Evolutionary conservation across 2,888 invertebrate species (phyloP).

Genomic region (Eupithecia insigniata): DNA sequence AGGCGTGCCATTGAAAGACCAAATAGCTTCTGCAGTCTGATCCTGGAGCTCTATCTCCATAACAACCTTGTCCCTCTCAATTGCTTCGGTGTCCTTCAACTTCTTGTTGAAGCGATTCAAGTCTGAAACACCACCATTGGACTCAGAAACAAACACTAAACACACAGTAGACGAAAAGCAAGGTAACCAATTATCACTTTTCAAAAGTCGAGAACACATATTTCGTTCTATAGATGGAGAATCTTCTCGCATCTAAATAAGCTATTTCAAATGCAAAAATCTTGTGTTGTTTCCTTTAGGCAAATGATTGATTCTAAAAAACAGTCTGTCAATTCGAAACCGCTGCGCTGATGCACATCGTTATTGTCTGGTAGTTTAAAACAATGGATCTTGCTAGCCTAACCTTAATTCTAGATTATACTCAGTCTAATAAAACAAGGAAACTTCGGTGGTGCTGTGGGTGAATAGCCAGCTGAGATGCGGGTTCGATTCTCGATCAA

Average conservation of each 20-base stretch:
- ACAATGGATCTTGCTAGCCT: constrained; percentile 50
- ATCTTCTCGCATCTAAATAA: background rate
- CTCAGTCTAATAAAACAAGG: background rate
- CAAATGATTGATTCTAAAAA: constrained; percentile 13
- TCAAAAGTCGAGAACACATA: constrained; percentile 18
- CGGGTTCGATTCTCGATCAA: background rate
- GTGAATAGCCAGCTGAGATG: background rate
- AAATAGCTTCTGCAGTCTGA: constrained; percentile 96
- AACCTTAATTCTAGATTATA: background rate
- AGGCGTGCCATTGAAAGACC: constrained; percentile 97
- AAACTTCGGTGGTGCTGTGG: background rate
- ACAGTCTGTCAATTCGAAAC: constrained; percentile 16
- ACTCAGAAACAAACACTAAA: constrained; percentile 22
- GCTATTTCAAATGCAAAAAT: background rate
- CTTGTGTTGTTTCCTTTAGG: background rate
- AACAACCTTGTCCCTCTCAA: constrained; percentile 96
- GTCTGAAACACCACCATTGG: constrained; percentile 84
- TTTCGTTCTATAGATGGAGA: background rate
- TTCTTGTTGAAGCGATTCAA: constrained; percentile 99
- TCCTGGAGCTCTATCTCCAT: constrained; percentile 97
- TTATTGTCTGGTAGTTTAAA: constrained; percentile 51
- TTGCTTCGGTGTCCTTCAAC: constrained; percentile 95
- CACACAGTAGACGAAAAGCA: background rate
- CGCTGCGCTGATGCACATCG: constrained; percentile 31
- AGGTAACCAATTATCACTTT: constrained; percentile 1